Evolutionary conservation across 1,140 invertebrate genomes (phyloP), one percentile per base, ranked within the genome.

Genomic region (Papilio dardanus): DNA sequence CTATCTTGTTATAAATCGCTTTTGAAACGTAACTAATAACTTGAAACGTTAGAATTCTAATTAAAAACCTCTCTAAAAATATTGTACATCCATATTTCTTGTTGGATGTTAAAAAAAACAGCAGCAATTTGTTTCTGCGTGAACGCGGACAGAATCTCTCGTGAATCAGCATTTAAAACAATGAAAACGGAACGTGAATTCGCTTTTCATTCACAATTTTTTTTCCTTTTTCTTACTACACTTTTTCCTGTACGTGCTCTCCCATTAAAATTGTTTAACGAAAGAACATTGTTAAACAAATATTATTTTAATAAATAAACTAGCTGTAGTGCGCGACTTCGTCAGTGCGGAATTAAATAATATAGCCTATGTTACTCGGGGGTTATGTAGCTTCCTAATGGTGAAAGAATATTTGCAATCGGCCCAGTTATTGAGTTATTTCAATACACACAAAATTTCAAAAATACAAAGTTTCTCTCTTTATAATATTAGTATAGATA

Each of bases 161-260:
- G 54, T 58, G 21, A 58, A 58, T 58, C 54, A 58, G 54, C 54
- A 28, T 58, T 58, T 58, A 58, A 58, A 58, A 58, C 54, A 58
- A 58, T 58, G 54, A 58, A 58, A 58, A 58, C 54, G 54, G 54
- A 58, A 58, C 54, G 54, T 28, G 54, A 58, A 58, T 58, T 58
- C 54, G 54, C 54, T 58, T 58, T 58, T 24, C 54, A 58, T 58
- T 24, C 54, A 50, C 46, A 24, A 14, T 58, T 58, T 58, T 58
- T 58, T 58, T 58, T 58, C 24, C 54, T 28, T 58, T 58, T 58
- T 58, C 24, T 28, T 58, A 42, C 19, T 58, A 58, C 54, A 30
- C 54, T 58, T 58, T 58, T 21, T 58, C 54, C 54, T 21, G 54
- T 24, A 30, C 54, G 54, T 58, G 54, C 54, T 62, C 54, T 16